Evolutionary conservation across 2,113 vertebrate species (phyloP), one percentile per base, ranked within the genome.

Genomic region (Monarcha castaneiventris): DNA sequence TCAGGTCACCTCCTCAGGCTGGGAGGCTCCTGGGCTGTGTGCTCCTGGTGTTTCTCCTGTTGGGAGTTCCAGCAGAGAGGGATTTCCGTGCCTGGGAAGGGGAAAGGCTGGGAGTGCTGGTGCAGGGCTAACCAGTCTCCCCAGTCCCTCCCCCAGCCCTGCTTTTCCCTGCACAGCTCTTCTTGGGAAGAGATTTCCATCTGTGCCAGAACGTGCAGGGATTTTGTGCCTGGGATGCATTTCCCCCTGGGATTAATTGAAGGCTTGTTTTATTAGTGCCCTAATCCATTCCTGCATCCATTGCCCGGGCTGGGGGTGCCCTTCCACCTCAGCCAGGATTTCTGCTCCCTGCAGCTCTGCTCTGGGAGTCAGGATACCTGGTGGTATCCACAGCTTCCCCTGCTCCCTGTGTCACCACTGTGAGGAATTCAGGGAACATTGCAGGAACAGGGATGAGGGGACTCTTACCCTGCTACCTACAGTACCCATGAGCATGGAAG

Each of bases 61-160:
- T 3, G 21, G 51, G 13, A 4, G 3, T 9, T 55, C 35, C 44
- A 2, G 4, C 18, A 1, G 1, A 1, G 17, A 26, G 39, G 3
- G 8, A 5, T 51, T 94, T 46, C 19, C 10, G 5, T 49, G 58
- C 63, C 82, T 25, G 52, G 44, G 35, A 51, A 67, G 30, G 49
- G 13, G 32, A 12, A 52, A 33, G 55, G 15, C 52, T 1, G 5
- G 4, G 8, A 33, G 22, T 1, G 0, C 8, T 37, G 43, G 48
- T 18, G 39, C 74, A 54, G 72, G 82, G 51, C 39, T 66, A 46
- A 44, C 56, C 64, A 46, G 35, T 84, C 51, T 63, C 55, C 62
- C 55, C 63, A 59, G 78, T 68, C 59, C 62, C 27, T 79, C 39
- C 44, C 86, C 55, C 26, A 32, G 10, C 77, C 64, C 64, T 56